A percentile compares a stretch with the other conserved stretches of the same genome.
Conservation (phyloP, 2,113 vertebrate species). For the Telmatochromis brichardi region DNA sequence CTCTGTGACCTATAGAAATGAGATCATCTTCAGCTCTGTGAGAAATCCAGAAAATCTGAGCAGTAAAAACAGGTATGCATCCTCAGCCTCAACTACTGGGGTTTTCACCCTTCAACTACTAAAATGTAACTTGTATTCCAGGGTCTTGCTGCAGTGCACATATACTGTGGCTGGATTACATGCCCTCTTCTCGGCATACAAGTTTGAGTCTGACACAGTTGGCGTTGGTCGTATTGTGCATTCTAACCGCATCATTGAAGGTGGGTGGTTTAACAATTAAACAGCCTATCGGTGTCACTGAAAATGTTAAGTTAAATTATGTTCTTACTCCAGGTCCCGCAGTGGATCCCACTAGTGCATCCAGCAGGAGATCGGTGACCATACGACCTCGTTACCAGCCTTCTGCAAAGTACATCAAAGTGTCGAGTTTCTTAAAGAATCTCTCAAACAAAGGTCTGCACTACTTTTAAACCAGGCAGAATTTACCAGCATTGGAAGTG, state of each 20-base stretch:
- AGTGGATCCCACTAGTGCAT: not conserved
- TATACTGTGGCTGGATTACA: constrained; percentile 31
- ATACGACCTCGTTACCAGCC: not conserved
- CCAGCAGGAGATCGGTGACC: fast-evolving
- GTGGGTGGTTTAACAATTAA: not conserved
- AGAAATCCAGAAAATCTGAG: not conserved
- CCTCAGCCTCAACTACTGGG: fast-evolving
- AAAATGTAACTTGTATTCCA: not conserved
- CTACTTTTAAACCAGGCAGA: not conserved
- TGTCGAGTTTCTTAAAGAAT: not conserved
- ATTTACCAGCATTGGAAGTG: not conserved
- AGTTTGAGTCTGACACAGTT: constrained; percentile 36
- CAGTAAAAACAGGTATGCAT: not conserved
- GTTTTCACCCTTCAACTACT: not conserved
- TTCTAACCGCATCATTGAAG: not conserved
- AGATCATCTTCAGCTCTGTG: constrained; percentile 15
- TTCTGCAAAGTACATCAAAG: not conserved
- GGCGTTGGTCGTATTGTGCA: constrained; percentile 11
- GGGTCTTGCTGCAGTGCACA: constrained; percentile 48
- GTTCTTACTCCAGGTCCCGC: not conserved
- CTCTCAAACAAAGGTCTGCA: not conserved
- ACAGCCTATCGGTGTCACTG: fast-evolving
- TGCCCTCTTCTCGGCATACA: constrained; percentile 32
- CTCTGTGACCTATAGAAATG: constrained; percentile 62
- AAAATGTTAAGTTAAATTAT: not conserved